Conservation (phyloP, 2,797 vertebrate genomes). For the Phalloptychus januarius region DNA sequence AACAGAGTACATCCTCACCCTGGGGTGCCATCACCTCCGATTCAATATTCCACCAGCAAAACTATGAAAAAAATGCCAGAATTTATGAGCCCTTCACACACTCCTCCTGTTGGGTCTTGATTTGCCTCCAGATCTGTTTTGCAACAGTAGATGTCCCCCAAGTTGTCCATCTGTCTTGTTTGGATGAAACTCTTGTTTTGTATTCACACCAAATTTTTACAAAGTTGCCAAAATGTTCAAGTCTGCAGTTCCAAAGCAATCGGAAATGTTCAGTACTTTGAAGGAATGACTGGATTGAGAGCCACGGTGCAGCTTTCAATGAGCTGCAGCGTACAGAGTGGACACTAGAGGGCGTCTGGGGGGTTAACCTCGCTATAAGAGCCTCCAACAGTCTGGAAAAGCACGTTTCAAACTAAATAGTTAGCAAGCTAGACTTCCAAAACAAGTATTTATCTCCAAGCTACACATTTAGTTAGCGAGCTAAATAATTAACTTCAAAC, state of each 20-base stretch:
- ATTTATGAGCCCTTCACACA: slow-evolving; percentile 18
- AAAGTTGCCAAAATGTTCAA: not conserved
- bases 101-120: slow-evolving; percentile 5
- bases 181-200: slow-evolving; percentile 10
- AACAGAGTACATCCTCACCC: slow-evolving; percentile 2
- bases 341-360: not conserved
- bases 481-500: too few relatives aligned
- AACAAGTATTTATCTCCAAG: too few relatives aligned
- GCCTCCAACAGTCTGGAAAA: not conserved
- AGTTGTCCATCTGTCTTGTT: slow-evolving; percentile 12
- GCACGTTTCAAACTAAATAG: not conserved
- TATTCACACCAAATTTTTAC: not conserved
- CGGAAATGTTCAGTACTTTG: not conserved
- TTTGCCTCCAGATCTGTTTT: slow-evolving; percentile 19
- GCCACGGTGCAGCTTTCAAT: not conserved
- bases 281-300: not conserved
- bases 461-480: not conserved
- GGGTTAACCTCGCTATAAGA: not conserved
- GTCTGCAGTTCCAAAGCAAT: not conserved
- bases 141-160: slow-evolving; percentile 18
- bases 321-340: not conserved
- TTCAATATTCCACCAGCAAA: slow-evolving; percentile 34
- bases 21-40: slow-evolving; percentile 23
- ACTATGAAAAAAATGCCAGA: slow-evolving; percentile 20
- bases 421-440: not conserved